Conservation (phyloP, 1,140 invertebrate species). For the Drosophila pandora region DNA sequence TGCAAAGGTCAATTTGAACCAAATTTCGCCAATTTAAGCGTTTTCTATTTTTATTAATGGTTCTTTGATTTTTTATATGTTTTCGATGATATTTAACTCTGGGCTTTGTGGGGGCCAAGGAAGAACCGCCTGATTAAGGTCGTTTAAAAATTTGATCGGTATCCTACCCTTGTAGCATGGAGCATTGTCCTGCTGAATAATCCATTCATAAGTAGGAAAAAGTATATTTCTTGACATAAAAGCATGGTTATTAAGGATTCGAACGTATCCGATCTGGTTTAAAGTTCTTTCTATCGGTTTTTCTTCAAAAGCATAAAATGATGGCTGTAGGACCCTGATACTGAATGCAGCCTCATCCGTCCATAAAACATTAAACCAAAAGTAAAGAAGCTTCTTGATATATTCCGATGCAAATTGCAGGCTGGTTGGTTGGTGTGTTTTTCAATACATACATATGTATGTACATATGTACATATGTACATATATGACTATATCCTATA, state of each 20-base stretch:
- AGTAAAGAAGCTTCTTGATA: slow-evolving; percentile 16
- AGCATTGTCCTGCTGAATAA: slow-evolving; percentile 7
- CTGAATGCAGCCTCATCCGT: slow-evolving; percentile 23
- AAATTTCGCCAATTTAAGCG: slow-evolving; percentile 7
- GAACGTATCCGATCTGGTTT: slow-evolving; percentile 10
- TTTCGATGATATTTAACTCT: neutral
- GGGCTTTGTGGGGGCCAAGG: slow-evolving; percentile 18
- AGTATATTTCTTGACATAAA: slow-evolving; percentile 5
- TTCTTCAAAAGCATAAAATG: slow-evolving; percentile 14
- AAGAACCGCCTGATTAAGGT: slow-evolving; percentile 19
- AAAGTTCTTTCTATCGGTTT: slow-evolving; percentile 7
- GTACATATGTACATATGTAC: no score
- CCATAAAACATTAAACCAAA: slow-evolving; percentile 20
- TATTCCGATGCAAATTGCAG: slow-evolving; percentile 10
- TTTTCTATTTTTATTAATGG: slow-evolving; percentile 9
- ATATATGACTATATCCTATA: no score
- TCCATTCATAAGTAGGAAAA: slow-evolving; percentile 3
- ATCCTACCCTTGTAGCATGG: slow-evolving; percentile 19
- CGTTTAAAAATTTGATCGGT: slow-evolving; percentile 19
- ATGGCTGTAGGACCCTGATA: slow-evolving; percentile 12
- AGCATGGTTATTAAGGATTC: slow-evolving; percentile 18
- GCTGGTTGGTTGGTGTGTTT: neutral
- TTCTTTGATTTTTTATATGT: slow-evolving; percentile 13
- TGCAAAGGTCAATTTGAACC: slow-evolving; percentile 10
- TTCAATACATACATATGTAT: neutral